Base-by-base conservation (phyloP, 2,113 vertebrate genomes). In the Hydropotes inermis region DNA sequence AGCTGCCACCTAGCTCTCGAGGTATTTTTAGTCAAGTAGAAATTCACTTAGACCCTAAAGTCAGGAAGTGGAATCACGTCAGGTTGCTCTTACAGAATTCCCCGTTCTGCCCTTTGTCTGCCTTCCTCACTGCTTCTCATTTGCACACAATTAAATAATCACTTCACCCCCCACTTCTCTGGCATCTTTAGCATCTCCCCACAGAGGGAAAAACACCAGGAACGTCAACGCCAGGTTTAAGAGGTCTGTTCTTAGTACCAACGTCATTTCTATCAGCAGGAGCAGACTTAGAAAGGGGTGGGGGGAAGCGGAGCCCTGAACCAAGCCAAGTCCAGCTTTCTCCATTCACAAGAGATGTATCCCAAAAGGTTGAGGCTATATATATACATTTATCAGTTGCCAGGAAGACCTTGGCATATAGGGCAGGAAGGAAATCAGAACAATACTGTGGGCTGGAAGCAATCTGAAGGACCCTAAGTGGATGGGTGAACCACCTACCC, bases 101-200 rank as follows among this genome's bases (percentile, higher is more conserved):
- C 97, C 50, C 84, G 97, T 23, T n/a, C 45, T 86, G 98, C 98
- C 97, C 98, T 98, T 92, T 97, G 98, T 98, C 98, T 97, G 96
- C 89, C 33, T 50, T 54, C 95, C 85, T 97, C 97, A 90, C 98
- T 54, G 83, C 64, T 67, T 55, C 97, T 99, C 95, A 96, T 97
- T 97, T 98, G 98, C 98, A 96, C 98, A 99, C 97, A 98, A 98
- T 99, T 98, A 98, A 98, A 98, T 98, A 96, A 98, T 98, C 98
- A 98, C 97, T 98, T 95, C 96, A 97, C 93, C 60, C 43, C 84
- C 96, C 23, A 98, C 96, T 95, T 98, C 97, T 96, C 76, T 36
- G 61, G 87, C 96, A 89, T 78, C 98, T 92, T 86, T 6, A 96
- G 95, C 97, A 89, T 93, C 94, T 94, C 92, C 95, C 55, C n/a